Evolutionary conservation across 2,797 vertebrate species (phyloP).

Genomic region (Poecilia velifera): DNA sequence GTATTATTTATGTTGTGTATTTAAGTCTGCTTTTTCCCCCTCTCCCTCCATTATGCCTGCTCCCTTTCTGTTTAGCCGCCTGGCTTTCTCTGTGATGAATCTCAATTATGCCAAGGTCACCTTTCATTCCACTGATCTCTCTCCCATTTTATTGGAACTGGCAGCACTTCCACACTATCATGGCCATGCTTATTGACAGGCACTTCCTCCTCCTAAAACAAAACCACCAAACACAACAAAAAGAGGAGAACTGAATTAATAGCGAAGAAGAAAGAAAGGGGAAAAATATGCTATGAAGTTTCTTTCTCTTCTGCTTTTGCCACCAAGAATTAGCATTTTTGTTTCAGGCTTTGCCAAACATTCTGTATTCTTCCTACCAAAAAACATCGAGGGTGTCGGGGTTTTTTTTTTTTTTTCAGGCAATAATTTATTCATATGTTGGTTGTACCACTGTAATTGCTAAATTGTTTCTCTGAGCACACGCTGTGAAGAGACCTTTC

Average conservation of each 20-base stretch:
- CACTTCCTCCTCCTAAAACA: constrained; percentile 75
- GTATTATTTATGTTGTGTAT: constrained; percentile 71
- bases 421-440: constrained; percentile 63
- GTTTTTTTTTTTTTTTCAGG: constrained; percentile 26
- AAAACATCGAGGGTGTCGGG: constrained; percentile 43
- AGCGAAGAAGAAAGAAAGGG: background rate
- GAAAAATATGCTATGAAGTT: constrained; percentile 53
- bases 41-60: constrained; percentile 37
- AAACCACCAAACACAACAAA: constrained; percentile 23
- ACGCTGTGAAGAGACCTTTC: constrained; percentile 12
- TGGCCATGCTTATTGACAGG: constrained; percentile 82
- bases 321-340: constrained; percentile 64
- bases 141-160: constrained; percentile 83
- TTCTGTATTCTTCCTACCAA: constrained; percentile 54
- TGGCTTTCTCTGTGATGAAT: constrained; percentile 83
- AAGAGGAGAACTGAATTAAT: constrained; percentile 42
- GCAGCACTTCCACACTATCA: constrained; percentile 83
- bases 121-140: constrained; percentile 82
- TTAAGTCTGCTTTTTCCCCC: constrained; percentile 1
- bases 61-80: constrained; percentile 71
- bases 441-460: constrained; percentile 44
- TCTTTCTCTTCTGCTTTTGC: constrained; percentile 63
- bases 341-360: constrained; percentile 62
- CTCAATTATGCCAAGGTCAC: constrained; percentile 89
- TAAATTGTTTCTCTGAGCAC: constrained; percentile 35